Evolutionary conservation across 1,140 invertebrate species (phyloP).

Genomic region (Heliconius congener): DNA sequence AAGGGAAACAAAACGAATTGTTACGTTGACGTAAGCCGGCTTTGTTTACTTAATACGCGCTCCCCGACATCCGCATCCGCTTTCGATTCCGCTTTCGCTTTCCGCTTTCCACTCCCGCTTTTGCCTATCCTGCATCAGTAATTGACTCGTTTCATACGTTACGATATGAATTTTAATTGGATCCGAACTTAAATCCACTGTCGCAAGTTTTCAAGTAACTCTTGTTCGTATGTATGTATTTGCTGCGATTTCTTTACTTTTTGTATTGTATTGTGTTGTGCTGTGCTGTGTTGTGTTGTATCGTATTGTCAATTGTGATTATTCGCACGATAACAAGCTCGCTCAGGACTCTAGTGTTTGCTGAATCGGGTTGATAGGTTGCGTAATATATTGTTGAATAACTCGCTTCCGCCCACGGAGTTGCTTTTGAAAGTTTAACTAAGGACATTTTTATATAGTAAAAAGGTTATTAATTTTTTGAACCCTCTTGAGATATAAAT

Average conservation of each 20-base stretch:
- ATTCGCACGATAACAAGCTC: constrained; percentile 1
- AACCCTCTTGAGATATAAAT: too few relatives aligned
- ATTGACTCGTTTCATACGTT: constrained; percentile 34
- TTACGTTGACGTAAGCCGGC: constrained; percentile 29
- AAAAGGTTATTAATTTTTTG: too few relatives aligned
- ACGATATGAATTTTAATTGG: constrained; percentile 44
- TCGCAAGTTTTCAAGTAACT: constrained; percentile 35
- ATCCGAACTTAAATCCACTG: constrained; percentile 37
- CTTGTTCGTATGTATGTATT: constrained; percentile 17
- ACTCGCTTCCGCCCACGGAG: neutral
- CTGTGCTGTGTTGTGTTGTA: neutral
- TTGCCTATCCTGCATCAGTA: constrained; percentile 14
- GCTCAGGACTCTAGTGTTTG: constrained; percentile 7
- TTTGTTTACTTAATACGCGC: constrained; percentile 35
- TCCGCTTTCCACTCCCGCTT: neutral
- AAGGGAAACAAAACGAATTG: constrained; percentile 36
- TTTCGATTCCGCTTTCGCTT: neutral
- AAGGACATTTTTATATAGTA: too few relatives aligned
- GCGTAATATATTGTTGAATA: neutral
- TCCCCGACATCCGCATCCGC: neutral
- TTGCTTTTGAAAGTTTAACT: neutral
- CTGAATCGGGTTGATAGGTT: neutral
- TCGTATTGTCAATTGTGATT: constrained; percentile 10
- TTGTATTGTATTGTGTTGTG: neutral
- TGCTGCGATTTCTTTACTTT: constrained; percentile 32